Percentiles rank a stretch among this genome's conserved stretches.
phyloP scores from a whole-genome alignment of 2,797 vertebrate genomes.

The Hyperoplus lanceolatus region DNA sequence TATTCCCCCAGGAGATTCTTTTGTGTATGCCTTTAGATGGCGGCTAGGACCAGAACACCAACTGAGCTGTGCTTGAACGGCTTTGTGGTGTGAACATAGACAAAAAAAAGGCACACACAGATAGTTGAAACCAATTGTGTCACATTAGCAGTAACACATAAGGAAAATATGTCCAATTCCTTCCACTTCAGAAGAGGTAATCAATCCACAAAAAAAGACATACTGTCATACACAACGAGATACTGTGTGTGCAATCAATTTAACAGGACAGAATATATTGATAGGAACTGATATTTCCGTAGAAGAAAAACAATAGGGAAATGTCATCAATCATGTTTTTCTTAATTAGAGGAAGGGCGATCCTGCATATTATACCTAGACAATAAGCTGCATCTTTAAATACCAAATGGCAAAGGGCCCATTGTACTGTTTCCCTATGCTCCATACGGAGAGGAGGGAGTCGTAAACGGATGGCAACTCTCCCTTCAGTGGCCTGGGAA shows the following conservation, averaged over 20 bases:
- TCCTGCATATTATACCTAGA: neutral
- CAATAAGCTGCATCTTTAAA: neutral
- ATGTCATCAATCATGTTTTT: neutral
- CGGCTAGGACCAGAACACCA: neutral
- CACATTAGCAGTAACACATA: neutral
- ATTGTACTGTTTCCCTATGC: slow-evolving; percentile 35
- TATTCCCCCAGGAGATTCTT: neutral
- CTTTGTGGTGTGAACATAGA: neutral
- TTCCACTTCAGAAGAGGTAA: neutral
- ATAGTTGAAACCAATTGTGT: neutral
- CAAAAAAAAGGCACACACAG: neutral
- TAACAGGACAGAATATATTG: neutral
- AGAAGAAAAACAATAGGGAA: too few species aligned
- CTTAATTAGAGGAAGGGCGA: neutral
- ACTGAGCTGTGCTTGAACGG: neutral
- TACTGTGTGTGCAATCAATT: neutral
- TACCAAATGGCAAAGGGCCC: slow-evolving; percentile 1
- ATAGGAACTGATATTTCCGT: neutral
- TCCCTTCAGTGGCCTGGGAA: slow-evolving; percentile 33
- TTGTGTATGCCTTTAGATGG: slow-evolving; percentile 1
- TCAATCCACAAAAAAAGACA: neutral
- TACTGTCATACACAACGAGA: neutral
- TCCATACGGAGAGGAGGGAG: slow-evolving; percentile 21
- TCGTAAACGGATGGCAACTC: slow-evolving; percentile 35
- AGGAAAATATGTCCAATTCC: neutral